Percentiles rank a stretch among this genome's conserved stretches.
These are phyloP conservation scores for Drosophila mayri DNA, from an alignment of 1,140 invertebrate species.

Conservation along the genomic window DNA sequence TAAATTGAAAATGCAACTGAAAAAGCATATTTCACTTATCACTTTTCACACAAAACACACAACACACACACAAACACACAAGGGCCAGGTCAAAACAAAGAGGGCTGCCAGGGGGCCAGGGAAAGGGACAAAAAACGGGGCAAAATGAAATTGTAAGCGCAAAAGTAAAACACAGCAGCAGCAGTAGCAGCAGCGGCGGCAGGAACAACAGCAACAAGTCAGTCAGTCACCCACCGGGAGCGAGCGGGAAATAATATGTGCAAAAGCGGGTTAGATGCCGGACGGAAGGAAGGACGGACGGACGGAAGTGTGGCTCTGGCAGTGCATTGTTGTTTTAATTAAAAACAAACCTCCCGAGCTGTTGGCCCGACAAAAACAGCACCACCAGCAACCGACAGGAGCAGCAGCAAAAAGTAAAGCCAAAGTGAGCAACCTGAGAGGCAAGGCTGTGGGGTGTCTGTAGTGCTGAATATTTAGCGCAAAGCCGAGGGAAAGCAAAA, in stretches of 20 bases:
- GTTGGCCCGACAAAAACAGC: slow-evolving; percentile 48
- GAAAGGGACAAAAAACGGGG: slow-evolving; percentile 28
- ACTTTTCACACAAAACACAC: slow-evolving; percentile 75
- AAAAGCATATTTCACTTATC: slow-evolving; percentile 82
- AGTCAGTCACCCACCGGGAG: slow-evolving; percentile 51
- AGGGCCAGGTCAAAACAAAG: slow-evolving; percentile 57
- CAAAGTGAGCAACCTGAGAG: slow-evolving; percentile 65
- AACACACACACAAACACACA: slow-evolving; percentile 63
- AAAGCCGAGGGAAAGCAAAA: slow-evolving; percentile 27
- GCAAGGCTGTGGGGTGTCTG: slow-evolving; percentile 4
- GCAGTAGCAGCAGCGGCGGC: slow-evolving; percentile 32
- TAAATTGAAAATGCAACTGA: slow-evolving; percentile 80
- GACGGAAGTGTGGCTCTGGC: slow-evolving; percentile 57
- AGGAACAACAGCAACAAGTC: slow-evolving; percentile 51
- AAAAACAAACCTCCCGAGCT: slow-evolving; percentile 72
- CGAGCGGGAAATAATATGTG: slow-evolving; percentile 60
- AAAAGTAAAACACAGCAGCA: slow-evolving; percentile 62
- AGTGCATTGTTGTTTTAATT: slow-evolving; percentile 80
- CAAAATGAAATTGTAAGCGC: slow-evolving; percentile 77
- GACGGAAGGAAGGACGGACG: slow-evolving; percentile 23
- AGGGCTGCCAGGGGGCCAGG: slow-evolving; percentile 4
- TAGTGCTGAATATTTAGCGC: slow-evolving; percentile 77
- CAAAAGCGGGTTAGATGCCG: slow-evolving; percentile 27
- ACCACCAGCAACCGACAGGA: not conserved
- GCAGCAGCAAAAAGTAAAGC: slow-evolving; percentile 27